phyloP scores from a whole-genome alignment of 1,140 invertebrate genomes.

The Patella vulgata region DNA sequence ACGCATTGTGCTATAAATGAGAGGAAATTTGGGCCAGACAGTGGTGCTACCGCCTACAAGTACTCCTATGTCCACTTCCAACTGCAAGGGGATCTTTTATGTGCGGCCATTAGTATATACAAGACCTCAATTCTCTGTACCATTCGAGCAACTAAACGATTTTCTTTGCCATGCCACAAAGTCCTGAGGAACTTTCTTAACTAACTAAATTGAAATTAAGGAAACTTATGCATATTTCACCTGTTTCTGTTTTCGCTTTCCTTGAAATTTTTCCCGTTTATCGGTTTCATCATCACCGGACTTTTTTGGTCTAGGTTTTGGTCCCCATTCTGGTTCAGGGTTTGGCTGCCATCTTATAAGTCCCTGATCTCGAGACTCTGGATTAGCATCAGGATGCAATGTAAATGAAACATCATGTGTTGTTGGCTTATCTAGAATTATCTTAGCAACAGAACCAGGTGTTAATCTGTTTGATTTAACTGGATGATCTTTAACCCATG shows the following conservation, averaged over 20 bases:
- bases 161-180: no score
- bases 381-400: slow-evolving; percentile 80
- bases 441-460: slow-evolving; percentile 43
- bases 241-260: slow-evolving; percentile 30
- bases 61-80: no score
- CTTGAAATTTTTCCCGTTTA: slow-evolving; percentile 39
- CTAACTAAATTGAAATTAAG: no score
- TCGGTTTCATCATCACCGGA: slow-evolving; percentile 30
- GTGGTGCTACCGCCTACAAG: no score
- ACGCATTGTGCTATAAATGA: no score
- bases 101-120: no score
- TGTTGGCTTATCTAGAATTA: slow-evolving; percentile 48
- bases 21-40: no score
- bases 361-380: slow-evolving; percentile 78
- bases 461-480: slow-evolving; percentile 49
- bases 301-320: slow-evolving; percentile 74
- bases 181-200: no score
- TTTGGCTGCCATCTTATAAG: slow-evolving; percentile 87
- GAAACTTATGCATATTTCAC: slow-evolving; percentile 3
- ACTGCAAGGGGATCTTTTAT: no score
- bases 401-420: slow-evolving; percentile 73
- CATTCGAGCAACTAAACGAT: no score
- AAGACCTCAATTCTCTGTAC: no score
- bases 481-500: slow-evolving; percentile 80
- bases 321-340: slow-evolving; percentile 88